Evolutionary conservation across 2,113 vertebrate genomes (phyloP).

Genomic region (Neomonachus schauinslandi): DNA sequence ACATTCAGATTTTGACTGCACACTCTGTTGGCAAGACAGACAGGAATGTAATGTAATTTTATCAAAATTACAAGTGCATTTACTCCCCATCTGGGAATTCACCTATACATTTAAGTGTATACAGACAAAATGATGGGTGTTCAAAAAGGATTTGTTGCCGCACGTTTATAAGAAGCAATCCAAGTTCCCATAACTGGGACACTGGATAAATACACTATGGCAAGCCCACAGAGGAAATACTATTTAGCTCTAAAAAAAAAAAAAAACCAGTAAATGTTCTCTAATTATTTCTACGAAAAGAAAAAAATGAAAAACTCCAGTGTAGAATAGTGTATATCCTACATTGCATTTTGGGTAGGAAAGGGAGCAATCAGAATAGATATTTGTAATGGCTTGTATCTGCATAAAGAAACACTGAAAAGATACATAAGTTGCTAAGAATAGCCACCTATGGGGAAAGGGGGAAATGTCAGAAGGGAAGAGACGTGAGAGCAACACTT

Average conservation of each 20-base stretch:
- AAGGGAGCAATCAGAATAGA: background rate
- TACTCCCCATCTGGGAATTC: background rate
- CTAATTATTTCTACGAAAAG: background rate
- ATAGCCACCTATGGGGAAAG: background rate
- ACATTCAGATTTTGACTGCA: background rate
- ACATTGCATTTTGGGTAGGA: background rate
- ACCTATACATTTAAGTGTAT: too few species aligned
- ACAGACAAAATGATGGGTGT: background rate
- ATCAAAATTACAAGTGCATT: background rate
- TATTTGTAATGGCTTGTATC: background rate
- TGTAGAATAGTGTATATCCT: background rate
- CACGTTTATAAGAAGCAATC: background rate
- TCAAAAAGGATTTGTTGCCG: background rate
- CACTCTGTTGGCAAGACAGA: background rate
- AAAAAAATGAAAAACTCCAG: background rate
- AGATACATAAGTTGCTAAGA: background rate
- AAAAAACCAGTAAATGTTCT: background rate
- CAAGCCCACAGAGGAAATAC: background rate
- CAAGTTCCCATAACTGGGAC: background rate
- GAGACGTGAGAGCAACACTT: background rate
- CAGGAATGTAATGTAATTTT: too few species aligned
- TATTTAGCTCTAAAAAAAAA: background rate
- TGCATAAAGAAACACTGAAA: background rate
- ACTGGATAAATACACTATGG: background rate
- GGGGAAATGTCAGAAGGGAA: background rate